Evolutionary conservation across 2,797 vertebrate genomes (phyloP).

Genomic region (Carcharodon carcharias): DNA sequence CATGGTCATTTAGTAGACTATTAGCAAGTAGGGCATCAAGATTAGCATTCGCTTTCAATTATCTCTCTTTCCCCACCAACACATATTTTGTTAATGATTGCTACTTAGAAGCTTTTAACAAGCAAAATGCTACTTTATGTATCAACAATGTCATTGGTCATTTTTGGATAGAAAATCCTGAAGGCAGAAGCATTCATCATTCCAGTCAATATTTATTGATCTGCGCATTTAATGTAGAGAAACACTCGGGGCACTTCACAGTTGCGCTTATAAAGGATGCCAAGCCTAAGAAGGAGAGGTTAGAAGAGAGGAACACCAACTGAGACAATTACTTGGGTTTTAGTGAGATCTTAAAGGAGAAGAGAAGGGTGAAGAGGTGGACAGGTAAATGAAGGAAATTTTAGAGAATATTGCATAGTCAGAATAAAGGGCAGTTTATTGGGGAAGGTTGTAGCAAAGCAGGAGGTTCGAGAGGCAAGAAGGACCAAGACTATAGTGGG

Average conservation of each 20-base stretch:
- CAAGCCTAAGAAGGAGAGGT: background rate
- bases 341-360: background rate
- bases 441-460: background rate
- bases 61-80: background rate
- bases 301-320: background rate
- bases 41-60: background rate
- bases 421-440: background rate
- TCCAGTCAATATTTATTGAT: background rate
- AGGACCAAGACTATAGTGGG: background rate
- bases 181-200: background rate
- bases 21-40: background rate
- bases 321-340: background rate
- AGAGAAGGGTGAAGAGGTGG: background rate
- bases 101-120: background rate
- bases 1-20: background rate
- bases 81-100: background rate
- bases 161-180: background rate
- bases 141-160: background rate
- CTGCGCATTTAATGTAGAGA: background rate
- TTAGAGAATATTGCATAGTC: background rate
- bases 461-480: background rate
- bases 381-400: background rate
- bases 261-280: background rate
- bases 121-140: background rate
- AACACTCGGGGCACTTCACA: background rate